Evolutionary conservation across 2,888 invertebrate genomes (phyloP), one percentile per base, ranked within the genome.

Genomic region (Ceraclea dissimilis): DNA sequence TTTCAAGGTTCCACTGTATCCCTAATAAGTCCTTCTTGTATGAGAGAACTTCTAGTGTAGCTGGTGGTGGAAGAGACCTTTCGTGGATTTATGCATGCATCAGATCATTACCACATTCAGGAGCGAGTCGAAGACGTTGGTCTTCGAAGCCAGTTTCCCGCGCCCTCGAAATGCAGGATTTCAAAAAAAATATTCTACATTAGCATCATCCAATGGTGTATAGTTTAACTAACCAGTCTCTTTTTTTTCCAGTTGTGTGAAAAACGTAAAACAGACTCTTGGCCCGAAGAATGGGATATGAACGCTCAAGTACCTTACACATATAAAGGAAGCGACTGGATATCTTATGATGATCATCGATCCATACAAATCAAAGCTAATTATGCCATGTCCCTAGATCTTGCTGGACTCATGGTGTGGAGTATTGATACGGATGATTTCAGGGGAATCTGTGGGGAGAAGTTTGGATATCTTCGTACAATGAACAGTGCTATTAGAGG

Each of bases 371-470:
- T 53, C 20, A 56, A 59, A 18, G 26, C 48, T 8, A n/a, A 54
- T 2, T 46, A 39, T 21, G 59, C 56, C 20, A 54, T 56, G 56
- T 58, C 67, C 56, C 52, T 65, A 63, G 62, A 71, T 62, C 63
- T 83, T 5, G 81, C 75, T 22, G 84, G 82, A 51, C 74, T 71
- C 1, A 82, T 83, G 82, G 64, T 81, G 2, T 83, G 83, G 83
- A 78, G 80, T 21, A 67, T 83, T 11, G 83, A 83, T 64, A 79
- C 79, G 0, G 83, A 83, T 53, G 83, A 83, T 64, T 78, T 79
- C 64, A 66, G 57, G 13, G 81, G 80, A 11, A 62, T 63, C 2
- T 80, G 79, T 59, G 67, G 0, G 65, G 75, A 74, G 33, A 73
- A 73, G 49, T 85, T 78, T 68, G 83, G 85, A 0, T 68, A 90